These are phyloP conservation scores for Ptychodera flava DNA, from an alignment of 35 echinoderm and acorn worm genomes.

Conservation along the genomic window DNA sequence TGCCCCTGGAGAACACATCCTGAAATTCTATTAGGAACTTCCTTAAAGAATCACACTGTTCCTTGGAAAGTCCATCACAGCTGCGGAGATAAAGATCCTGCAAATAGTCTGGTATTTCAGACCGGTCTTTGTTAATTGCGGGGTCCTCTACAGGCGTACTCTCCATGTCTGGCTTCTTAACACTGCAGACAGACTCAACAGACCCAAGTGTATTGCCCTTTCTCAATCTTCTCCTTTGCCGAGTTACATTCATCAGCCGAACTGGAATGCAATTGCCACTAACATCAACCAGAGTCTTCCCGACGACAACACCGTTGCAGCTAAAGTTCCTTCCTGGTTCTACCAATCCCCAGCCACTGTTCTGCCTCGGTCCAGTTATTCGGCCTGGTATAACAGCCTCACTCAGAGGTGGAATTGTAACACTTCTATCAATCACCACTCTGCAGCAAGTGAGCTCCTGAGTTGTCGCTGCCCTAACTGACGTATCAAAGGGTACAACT, in stretches of 20 bases:
- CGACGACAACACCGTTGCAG: neutral
- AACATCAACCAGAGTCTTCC: neutral
- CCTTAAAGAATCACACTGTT: neutral
- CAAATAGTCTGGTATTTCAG: slow-evolving; percentile 9
- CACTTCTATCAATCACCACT: neutral
- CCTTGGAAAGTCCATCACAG: neutral
- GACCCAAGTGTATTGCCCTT: neutral
- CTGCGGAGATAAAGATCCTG: slow-evolving; percentile 6
- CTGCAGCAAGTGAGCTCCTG: neutral
- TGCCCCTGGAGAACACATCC: slow-evolving; percentile 29
- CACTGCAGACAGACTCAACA: neutral
- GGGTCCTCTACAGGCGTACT: neutral
- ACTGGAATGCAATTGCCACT: neutral
- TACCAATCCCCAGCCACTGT: neutral
- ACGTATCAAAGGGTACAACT: neutral
- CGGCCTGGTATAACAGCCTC: neutral
- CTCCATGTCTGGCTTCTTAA: neutral
- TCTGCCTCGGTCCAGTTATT: neutral
- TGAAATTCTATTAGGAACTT: slow-evolving; percentile 8
- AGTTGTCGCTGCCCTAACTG: no score
- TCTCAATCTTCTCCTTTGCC: neutral
- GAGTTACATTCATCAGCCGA: neutral
- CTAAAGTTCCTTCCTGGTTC: neutral
- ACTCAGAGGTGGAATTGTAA: neutral
- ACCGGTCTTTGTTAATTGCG: neutral